Evolutionary conservation across 2,888 invertebrate species (phyloP), one percentile per base, ranked within the genome.

Genomic region (Dioctria linearis): DNA sequence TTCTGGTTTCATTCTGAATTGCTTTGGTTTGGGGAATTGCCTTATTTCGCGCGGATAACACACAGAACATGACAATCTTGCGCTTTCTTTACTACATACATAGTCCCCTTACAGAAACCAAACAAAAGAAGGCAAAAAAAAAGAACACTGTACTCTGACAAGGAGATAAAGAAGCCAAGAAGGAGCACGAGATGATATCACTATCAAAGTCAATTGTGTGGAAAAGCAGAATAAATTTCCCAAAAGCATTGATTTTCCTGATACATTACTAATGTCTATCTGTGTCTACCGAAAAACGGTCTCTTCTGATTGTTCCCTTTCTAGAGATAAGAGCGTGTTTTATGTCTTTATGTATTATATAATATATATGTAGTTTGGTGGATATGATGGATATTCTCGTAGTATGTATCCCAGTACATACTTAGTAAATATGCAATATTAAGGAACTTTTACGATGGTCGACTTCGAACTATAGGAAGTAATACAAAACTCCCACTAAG

Each of bases 191-290:
- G 84, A 84, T 84, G 83, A 84, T 84, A 84, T 84, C 84, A 84
- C 84, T 83, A 84, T 84, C 83, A 84, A 84, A 84, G 84, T 84
- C 84, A 84, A 84, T 84, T 84, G 84, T 84, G 84, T 83, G 84
- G 84, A 84, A 84, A 84, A 84, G 83, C 81, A 82, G 82, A 84
- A 84, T 84, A 84, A 84, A 84, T 84, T 84, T 84, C 82, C 82
- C 82, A 66, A 78, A 79, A 82, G 83, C 81, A 81, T 82, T 82
- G 83, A 83, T 82, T 80, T 82, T 67, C 80, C 80, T 79, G 79
- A 82, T 79, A 82, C 80, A 43, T 80, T 80, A 71, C 69, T 82
- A 82, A 82, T 81, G 81, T 81, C 59, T 73, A 73, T 59, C 46
- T 71, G 5, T 46, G 46, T 8, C 46, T 46, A 46, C 46, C 46